These are phyloP conservation scores for Rhopilema esculentum DNA, from an alignment of 30 jellyfish, hydroid and myxozoan species.

Conservation along the genomic window DNA sequence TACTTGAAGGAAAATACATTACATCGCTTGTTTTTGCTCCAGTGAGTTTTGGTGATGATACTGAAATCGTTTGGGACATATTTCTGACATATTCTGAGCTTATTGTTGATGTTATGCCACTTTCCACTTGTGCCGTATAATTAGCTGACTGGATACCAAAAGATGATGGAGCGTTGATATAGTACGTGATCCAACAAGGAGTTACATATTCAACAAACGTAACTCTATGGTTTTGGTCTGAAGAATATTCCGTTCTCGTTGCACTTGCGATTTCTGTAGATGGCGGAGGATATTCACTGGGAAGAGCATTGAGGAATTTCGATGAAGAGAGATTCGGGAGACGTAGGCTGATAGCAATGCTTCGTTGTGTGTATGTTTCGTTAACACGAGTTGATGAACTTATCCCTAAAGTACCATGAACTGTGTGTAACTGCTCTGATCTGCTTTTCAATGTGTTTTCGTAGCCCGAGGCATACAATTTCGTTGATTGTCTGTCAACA, in stretches of 20 bases:
- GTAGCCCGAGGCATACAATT: not conserved
- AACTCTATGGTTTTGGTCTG: not conserved
- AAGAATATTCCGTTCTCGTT: not conserved
- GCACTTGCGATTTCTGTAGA: not conserved
- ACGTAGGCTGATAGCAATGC: not conserved
- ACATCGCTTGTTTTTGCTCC: not conserved
- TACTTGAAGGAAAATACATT: not conserved
- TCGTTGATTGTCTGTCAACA: no score
- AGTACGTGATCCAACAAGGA: not conserved
- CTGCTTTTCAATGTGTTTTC: not conserved
- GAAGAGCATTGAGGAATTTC: not conserved
- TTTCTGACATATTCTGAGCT: no score
- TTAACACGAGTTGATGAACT: not conserved
- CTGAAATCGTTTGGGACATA: no score
- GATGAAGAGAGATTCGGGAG: not conserved
- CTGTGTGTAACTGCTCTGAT: not conserved
- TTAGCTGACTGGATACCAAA: not conserved
- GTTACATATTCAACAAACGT: not conserved
- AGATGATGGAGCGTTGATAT: not conserved
- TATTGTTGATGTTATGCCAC: not conserved
- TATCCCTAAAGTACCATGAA: not conserved
- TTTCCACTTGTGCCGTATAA: not conserved
- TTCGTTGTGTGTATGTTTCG: not conserved
- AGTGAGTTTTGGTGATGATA: no score
- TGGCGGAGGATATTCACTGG: not conserved